phyloP scores from a whole-genome alignment of 64 coral and sea anemone species.

The Dendrophyllia cribrosa region DNA sequence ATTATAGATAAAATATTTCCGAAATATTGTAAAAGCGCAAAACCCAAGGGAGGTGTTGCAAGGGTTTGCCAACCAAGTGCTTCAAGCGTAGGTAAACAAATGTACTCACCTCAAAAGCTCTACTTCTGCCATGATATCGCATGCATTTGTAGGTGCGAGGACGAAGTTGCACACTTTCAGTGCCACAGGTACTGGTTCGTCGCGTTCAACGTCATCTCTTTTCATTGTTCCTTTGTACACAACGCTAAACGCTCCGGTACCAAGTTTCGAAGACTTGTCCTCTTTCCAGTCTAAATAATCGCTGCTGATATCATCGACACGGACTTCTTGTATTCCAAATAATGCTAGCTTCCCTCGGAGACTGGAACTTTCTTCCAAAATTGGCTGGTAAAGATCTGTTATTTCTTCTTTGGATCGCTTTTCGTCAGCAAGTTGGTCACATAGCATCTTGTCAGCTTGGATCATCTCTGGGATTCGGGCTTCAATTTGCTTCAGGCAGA shows the following conservation, averaged over 20 bases:
- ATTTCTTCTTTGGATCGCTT: not conserved
- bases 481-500: conserved; percentile 6
- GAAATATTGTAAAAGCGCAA: too few relatives aligned
- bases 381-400: not conserved
- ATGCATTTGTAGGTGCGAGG: not conserved
- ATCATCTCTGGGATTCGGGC: conserved; percentile 28
- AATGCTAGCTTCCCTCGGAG: not conserved
- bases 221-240: conserved; percentile 1
- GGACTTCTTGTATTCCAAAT: not conserved
- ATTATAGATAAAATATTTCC: too few relatives aligned
- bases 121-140: not conserved
- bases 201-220: not conserved
- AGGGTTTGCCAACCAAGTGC: not conserved
- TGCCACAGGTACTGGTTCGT: not conserved
- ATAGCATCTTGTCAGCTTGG: not conserved
- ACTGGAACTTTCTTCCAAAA: not conserved
- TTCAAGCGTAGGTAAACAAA: not conserved
- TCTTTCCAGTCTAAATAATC: not conserved
- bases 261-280: not conserved
- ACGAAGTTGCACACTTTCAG: not conserved
- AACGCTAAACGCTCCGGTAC: not conserved
- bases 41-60: not conserved
- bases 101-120: conserved; percentile 28
- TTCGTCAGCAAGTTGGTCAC: not conserved
- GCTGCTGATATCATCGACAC: not conserved